These are phyloP conservation scores for Psittacus erithacus DNA, from an alignment of 2,113 vertebrate genomes.

Conservation along the genomic window DNA sequence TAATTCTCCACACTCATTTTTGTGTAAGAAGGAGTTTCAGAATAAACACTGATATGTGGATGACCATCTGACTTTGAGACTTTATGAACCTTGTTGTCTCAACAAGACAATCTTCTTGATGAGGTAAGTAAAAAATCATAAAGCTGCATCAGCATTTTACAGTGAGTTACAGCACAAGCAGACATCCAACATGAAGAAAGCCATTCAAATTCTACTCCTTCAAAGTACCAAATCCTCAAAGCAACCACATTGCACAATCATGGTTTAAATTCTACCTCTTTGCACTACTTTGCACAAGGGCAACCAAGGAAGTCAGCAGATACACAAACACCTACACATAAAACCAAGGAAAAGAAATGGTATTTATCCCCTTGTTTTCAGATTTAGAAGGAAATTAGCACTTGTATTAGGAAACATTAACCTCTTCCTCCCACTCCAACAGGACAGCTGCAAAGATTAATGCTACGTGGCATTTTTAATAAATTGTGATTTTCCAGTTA, in stretches of 20 bases:
- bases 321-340: neutral
- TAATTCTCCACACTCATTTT: neutral
- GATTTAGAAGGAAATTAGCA: neutral
- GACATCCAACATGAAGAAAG: slow-evolving; percentile 1
- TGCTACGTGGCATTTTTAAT: slow-evolving; percentile 25
- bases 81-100: neutral
- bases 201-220: neutral
- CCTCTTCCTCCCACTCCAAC: slow-evolving; percentile 12
- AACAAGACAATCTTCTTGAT: neutral
- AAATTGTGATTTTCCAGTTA: slow-evolving; percentile 58
- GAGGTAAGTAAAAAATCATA: neutral
- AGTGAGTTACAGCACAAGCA: neutral
- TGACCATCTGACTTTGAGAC: neutral
- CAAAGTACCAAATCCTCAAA: neutral
- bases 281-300: neutral
- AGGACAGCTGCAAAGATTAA: slow-evolving; percentile 33
- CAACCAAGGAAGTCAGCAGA: neutral
- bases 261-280: neutral
- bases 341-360: neutral
- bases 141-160: slow-evolving; percentile 23
- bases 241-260: neutral
- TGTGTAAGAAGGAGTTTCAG: neutral
- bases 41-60: neutral
- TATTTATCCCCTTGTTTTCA: neutral
- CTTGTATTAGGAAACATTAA: neutral